Evolutionary conservation across 1,140 invertebrate genomes (phyloP), one percentile per base, ranked within the genome.

Genomic region (Phthorimaea operculella): DNA sequence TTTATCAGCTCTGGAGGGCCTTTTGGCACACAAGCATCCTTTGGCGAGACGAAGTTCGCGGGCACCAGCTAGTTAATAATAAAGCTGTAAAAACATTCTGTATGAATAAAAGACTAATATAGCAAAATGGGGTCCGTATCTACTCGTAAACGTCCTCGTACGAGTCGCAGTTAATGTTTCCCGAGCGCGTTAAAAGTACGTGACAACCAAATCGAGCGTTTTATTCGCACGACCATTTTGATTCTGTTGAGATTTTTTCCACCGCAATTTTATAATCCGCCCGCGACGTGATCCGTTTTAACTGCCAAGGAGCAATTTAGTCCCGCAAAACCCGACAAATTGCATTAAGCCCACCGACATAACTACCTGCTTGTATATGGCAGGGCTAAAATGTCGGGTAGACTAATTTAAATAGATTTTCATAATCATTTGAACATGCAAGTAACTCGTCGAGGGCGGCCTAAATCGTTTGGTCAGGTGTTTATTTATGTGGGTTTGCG

Each of bases 271-370:
- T 68, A 66, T 76, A 74, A 77, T 73, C 63, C 68, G 55, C 17
- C 39, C 50, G 65, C 55, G 67, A 63, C 66, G 65, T 72, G 65
- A 73, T 77, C 69, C 66, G 64, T 68, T 72, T 74, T 74, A 72
- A 76, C 63, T 76, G 68, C 57, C 65, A 68, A 72, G 70, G 61
- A 74, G 70, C 62, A 74, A 74, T 79, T 79, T 77, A 66, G 58
- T n/a, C 58, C 55, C 63, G 64, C 55, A 66, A 67, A 70, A 66
- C 62, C 59, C 56, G 52, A 54, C 60, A 70, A 69, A 72, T 72
- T 68, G 62, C 59, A 70, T 76, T 73, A 70, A 53, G 58, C 57
- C 60, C 65, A 63, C 59, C 60, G 58, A 62, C 63, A 67, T n/a
- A 39, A 39, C 36, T 39, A 39, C 36, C 36, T 39, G 36, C 8